A percentile compares a stretch with the other conserved stretches of the same genome.
Evolutionary conservation across 2,113 vertebrate species (phyloP).

Genomic region (Pyxicephalus adspersus): DNA sequence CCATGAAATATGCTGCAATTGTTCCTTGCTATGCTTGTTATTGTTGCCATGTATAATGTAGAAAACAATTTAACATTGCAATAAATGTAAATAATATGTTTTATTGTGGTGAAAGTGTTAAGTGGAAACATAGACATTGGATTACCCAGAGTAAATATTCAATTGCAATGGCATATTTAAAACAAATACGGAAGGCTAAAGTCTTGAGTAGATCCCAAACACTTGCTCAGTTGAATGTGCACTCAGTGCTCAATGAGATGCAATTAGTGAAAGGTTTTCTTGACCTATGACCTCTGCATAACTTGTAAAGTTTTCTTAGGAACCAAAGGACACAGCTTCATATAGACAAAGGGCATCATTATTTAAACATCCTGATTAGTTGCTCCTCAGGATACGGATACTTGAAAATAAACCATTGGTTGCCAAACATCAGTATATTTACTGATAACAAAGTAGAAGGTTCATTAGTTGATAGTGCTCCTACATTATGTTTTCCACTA

Average conservation of each 20-base stretch:
- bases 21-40: too few relatives aligned
- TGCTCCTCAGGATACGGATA: conserved; percentile 1
- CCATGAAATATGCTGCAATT: too few relatives aligned
- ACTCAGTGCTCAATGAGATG: conserved; percentile 30
- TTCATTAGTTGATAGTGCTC: too few relatives aligned
- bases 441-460: too few relatives aligned
- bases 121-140: background rate
- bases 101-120: too few relatives aligned
- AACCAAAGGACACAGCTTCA: conserved; percentile 3
- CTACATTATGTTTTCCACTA: too few relatives aligned
- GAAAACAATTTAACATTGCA: too few relatives aligned
- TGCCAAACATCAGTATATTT: too few relatives aligned
- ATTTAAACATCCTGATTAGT: conserved; percentile 19
- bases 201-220: background rate
- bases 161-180: background rate
- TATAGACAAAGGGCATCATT: conserved; percentile 3
- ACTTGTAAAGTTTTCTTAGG: conserved; percentile 19
- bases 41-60: too few relatives aligned
- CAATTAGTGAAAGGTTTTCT: conserved; percentile 38
- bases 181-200: background rate
- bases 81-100: too few relatives aligned
- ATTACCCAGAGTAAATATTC: background rate
- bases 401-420: too few relatives aligned
- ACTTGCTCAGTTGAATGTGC: conserved; percentile 6
- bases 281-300: conserved; percentile 38